These are phyloP conservation scores for Petrophora chlorosata DNA, from an alignment of 2,888 invertebrate species.

Conservation along the genomic window DNA sequence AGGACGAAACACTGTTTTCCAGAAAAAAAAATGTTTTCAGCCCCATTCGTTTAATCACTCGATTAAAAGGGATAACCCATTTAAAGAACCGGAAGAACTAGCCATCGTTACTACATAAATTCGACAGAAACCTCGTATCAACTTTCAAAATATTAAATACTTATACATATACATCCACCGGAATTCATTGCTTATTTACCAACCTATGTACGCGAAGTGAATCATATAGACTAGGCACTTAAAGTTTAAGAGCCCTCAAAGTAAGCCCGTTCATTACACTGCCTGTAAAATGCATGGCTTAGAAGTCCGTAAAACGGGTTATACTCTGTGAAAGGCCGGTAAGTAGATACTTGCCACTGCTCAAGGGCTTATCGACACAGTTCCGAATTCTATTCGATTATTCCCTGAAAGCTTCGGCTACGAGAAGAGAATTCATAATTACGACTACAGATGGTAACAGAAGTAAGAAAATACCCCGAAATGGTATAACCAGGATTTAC, in stretches of 20 bases:
- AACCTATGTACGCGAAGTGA: background rate
- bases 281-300: conserved; percentile 5
- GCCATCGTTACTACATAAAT: no score
- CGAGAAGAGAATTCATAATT: conserved; percentile 17
- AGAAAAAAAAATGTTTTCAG: no score
- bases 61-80: no score
- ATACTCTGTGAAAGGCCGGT: conserved; percentile 7
- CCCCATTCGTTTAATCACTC: no score
- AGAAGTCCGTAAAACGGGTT: conserved; percentile 1
- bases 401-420: conserved; percentile 9
- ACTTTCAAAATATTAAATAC: no score
- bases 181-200: conserved; percentile 2
- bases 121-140: no score
- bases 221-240: conserved; percentile 4
- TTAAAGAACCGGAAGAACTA: no score
- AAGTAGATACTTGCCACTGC: conserved; percentile 17
- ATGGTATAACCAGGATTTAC: no score
- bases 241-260: conserved; percentile 5
- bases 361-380: background rate
- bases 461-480: no score
- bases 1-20: no score
- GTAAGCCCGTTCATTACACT: conserved; percentile 1
- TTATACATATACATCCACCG: no score
- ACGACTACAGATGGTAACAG: no score
- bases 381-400: conserved; percentile 17